Conservation (phyloP, 2,113 vertebrate species). For the Psammodynastes pulverulentus region DNA sequence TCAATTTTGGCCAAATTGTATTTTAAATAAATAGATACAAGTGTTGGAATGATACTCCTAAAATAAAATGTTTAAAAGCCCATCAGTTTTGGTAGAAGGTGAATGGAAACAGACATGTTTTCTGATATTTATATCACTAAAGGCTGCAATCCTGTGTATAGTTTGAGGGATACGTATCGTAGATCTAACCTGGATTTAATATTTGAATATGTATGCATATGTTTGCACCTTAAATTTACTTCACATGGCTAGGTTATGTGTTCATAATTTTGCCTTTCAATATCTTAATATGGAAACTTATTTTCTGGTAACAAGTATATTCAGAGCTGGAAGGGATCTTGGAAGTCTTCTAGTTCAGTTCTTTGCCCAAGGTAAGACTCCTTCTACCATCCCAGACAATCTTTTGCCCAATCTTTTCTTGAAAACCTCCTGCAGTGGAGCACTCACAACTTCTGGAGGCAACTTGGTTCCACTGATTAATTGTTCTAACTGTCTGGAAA, state of each 20-base stretch:
- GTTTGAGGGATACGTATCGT: background rate
- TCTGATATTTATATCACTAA: background rate
- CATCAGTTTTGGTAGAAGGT: background rate
- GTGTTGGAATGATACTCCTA: background rate
- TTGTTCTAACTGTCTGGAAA: background rate
- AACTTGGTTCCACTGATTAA: background rate
- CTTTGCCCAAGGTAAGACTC: background rate
- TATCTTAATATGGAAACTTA: slow-evolving; percentile 29
- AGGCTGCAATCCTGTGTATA: background rate
- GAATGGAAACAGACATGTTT: background rate
- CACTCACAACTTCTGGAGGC: background rate
- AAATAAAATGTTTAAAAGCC: background rate
- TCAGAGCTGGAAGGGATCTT: background rate
- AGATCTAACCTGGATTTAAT: background rate
- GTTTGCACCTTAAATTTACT: background rate
- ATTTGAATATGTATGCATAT: background rate
- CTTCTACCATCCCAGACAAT: too few relatives aligned
- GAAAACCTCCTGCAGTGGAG: background rate
- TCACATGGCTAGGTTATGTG: background rate
- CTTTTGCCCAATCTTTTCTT: background rate
- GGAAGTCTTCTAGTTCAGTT: background rate
- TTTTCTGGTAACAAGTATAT: background rate
- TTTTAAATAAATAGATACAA: background rate
- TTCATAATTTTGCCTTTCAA: slow-evolving; percentile 32
- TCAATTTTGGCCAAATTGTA: background rate